Percentiles rank a stretch among this genome's conserved stretches.
Conservation (phyloP, 1,140 invertebrate species). For the Chrysopa pallens region DNA sequence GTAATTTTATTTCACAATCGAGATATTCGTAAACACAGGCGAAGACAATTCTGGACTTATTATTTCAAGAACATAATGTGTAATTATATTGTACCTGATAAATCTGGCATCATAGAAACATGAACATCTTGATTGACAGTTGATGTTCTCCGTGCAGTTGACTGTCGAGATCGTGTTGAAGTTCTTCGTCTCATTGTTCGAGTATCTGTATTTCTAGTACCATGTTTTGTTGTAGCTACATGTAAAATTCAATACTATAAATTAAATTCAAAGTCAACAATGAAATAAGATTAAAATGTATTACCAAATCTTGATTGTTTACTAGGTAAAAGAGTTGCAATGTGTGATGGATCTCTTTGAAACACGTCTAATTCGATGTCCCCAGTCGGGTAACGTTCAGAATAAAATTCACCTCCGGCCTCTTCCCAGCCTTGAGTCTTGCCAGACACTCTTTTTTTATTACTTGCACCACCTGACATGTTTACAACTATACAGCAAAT, state of each 20-base stretch:
- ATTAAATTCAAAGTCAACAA: conserved; percentile 1
- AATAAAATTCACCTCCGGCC: conserved; percentile 69
- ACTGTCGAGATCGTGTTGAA: conserved; percentile 42
- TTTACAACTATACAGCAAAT: too few relatives aligned
- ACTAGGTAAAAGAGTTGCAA: conserved; percentile 55
- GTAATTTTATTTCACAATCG: too few relatives aligned
- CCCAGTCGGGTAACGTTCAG: conserved; percentile 59
- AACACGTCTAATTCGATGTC: conserved; percentile 41
- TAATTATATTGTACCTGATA: conserved; percentile 28
- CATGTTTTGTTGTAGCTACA: conserved; percentile 29
- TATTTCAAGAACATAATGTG: too few relatives aligned
- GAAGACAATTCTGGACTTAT: too few relatives aligned
- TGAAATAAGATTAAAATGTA: conserved; percentile 9
- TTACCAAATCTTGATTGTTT: conserved; percentile 54
- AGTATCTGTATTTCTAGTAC: conserved; percentile 13
- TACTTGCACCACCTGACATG: conserved; percentile 28
- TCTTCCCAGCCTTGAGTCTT: conserved; percentile 58
- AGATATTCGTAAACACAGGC: too few relatives aligned
- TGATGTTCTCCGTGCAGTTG: conserved; percentile 37
- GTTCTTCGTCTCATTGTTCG: conserved; percentile 27
- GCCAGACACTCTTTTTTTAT: conserved; percentile 31
- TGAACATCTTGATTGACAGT: conserved; percentile 48
- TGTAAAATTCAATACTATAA: neutral
- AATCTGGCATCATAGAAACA: conserved; percentile 53
- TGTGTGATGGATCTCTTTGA: conserved; percentile 48